A percentile compares a stretch with the other conserved stretches of the same genome.
These are phyloP conservation scores for Mormyrus proboscirostris DNA, from an alignment of 2,797 vertebrate species.

Conservation along the genomic window DNA sequence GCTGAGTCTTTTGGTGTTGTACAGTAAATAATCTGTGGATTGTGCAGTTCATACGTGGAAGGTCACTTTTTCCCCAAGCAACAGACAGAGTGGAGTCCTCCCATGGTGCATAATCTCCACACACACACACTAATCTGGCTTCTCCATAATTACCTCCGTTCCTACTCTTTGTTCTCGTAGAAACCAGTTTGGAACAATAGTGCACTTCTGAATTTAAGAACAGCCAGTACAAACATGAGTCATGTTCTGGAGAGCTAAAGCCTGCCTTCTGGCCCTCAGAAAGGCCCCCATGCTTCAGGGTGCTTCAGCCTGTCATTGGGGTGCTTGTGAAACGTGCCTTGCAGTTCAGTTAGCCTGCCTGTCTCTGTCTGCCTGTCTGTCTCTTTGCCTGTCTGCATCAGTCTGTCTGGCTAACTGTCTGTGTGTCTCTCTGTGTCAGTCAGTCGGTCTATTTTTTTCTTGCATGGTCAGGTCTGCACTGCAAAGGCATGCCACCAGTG, in stretches of 20 bases:
- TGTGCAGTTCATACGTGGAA: background rate
- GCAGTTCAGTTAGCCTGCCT: background rate
- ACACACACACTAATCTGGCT: background rate
- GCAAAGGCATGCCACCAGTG: background rate
- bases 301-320: background rate
- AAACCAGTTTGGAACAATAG: constrained; percentile 47
- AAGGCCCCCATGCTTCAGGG: background rate
- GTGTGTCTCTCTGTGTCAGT: background rate
- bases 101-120: background rate
- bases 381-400: background rate
- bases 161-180: constrained; percentile 23
- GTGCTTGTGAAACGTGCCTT: background rate
- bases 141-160: background rate
- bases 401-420: background rate
- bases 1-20: background rate
- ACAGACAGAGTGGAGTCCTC: background rate
- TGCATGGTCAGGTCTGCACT: background rate
- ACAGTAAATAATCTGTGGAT: background rate
- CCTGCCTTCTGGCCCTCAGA: background rate
- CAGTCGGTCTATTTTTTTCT: background rate
- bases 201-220: constrained; percentile 26
- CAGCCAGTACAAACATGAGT: constrained; percentile 7
- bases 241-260: background rate
- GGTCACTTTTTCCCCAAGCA: no score
- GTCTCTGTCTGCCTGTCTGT: background rate